Conservation (phyloP, 2,888 invertebrate species). For the Exephanes ischioxanthus region DNA sequence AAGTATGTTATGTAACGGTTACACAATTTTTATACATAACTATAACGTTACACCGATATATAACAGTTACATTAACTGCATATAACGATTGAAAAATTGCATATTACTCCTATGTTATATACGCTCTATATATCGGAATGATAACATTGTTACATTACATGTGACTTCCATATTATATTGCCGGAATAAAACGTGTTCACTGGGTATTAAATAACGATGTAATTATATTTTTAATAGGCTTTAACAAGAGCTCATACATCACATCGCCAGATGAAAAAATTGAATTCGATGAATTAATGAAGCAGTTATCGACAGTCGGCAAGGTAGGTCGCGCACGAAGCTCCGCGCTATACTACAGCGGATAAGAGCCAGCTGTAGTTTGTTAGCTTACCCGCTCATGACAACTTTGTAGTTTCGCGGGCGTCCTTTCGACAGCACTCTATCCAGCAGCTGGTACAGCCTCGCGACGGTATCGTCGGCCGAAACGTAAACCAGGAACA, state of each 20-base stretch:
- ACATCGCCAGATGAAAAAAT: not conserved
- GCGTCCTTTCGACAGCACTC: conserved; percentile 72
- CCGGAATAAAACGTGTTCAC: too few relatives aligned
- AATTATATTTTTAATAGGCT: not conserved
- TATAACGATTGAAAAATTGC: too few relatives aligned
- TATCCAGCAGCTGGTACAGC: conserved; percentile 80
- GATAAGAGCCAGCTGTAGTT: not conserved
- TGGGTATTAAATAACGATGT: not conserved
- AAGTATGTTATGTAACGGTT: too few relatives aligned
- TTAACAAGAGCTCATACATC: too few relatives aligned
- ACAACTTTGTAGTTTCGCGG: conserved; percentile 78
- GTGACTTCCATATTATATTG: too few relatives aligned
- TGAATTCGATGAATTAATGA: not conserved
- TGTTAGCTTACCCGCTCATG: conserved; percentile 77
- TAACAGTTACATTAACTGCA: too few relatives aligned
- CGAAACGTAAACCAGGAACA: conserved; percentile 79
- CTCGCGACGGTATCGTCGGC: conserved; percentile 77
- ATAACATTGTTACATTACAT: too few relatives aligned
- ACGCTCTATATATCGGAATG: too few relatives aligned
- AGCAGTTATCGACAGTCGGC: not conserved
- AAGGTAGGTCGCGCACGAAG: not conserved
- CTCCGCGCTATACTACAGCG: not conserved
- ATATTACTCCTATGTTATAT: too few relatives aligned
- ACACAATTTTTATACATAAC: too few relatives aligned
- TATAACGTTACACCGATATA: too few relatives aligned